A percentile compares a stretch with the other conserved stretches of the same genome.
These are phyloP conservation scores for Lepus europaeus DNA, from an alignment of 2,113 vertebrate genomes.

Conservation along the genomic window DNA sequence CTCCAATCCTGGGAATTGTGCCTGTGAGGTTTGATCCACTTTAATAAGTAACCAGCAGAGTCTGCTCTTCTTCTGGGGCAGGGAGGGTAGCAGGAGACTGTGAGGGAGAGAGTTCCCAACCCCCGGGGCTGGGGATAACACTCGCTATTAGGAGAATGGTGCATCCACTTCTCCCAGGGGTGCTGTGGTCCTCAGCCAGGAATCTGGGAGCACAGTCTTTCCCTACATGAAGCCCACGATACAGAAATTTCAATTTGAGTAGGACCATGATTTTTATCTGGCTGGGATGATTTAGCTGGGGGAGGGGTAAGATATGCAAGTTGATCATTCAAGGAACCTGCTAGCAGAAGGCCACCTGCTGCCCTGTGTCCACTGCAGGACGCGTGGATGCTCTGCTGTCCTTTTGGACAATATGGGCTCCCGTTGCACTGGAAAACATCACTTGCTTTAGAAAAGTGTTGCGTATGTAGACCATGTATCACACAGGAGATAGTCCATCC, in stretches of 20 bases:
- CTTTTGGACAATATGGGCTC: background rate
- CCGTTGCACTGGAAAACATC: background rate
- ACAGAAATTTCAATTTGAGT: background rate
- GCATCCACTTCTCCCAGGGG: background rate
- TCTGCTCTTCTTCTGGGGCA: too few relatives aligned
- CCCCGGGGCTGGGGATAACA: fast-evolving
- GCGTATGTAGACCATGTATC: background rate
- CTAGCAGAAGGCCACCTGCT: background rate
- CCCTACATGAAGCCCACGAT: background rate
- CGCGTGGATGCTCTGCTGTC: fast-evolving
- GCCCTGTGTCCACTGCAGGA: background rate
- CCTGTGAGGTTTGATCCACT: background rate
- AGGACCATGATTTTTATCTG: background rate
- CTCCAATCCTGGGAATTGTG: background rate
- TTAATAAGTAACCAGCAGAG: background rate
- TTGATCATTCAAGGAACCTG: background rate
- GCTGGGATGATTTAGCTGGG: background rate
- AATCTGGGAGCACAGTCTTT: background rate
- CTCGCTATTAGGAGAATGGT: background rate
- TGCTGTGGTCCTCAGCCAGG: background rate
- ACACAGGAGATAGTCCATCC: background rate
- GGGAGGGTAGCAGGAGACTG: too few relatives aligned
- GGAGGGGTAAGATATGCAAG: background rate
- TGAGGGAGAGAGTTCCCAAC: background rate
- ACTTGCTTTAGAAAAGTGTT: background rate